phyloP scores from a whole-genome alignment of 2,113 vertebrate genomes.

The Vombatus ursinus region DNA sequence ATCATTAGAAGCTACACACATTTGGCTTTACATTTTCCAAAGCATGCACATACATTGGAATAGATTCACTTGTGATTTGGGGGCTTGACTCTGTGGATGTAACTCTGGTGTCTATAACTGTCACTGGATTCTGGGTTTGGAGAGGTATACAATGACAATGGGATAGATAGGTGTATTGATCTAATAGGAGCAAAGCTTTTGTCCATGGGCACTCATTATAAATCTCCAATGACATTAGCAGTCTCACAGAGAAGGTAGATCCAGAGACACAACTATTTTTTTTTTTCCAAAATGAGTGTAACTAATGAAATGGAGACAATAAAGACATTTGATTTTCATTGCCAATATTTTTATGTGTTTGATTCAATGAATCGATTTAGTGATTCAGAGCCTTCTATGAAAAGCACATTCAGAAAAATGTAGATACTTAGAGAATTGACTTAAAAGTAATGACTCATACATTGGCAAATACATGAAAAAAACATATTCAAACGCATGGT shows the following conservation, averaged over 20 bases:
- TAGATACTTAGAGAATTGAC: not conserved
- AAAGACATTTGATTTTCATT: slow-evolving; percentile 85
- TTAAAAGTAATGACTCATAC: not conserved
- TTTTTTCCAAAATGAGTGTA: slow-evolving; percentile 83
- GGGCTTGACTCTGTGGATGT: not conserved
- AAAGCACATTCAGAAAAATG: not conserved
- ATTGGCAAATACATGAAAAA: not conserved
- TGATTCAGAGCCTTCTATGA: not conserved
- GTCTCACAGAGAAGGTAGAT: slow-evolving; percentile 75
- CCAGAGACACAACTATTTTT: slow-evolving; percentile 81
- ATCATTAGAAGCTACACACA: slow-evolving; percentile 21
- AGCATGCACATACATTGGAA: not conserved
- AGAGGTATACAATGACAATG: slow-evolving; percentile 3
- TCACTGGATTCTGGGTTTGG: slow-evolving; percentile 2
- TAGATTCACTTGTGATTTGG: not conserved
- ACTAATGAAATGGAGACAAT: slow-evolving; percentile 82
- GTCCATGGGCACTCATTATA: slow-evolving; percentile 53
- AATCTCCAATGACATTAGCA: slow-evolving; percentile 73
- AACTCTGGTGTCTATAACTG: not conserved
- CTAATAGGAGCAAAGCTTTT: slow-evolving; percentile 40
- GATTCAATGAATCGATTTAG: slow-evolving; percentile 50
- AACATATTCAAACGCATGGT: not conserved
- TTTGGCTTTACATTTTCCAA: slow-evolving; percentile 31
- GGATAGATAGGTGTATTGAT: slow-evolving; percentile 16
- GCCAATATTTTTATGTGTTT: slow-evolving; percentile 72